A percentile compares a stretch with the other conserved stretches of the same genome.
These are phyloP conservation scores for Trachemys scripta DNA, from an alignment of 2,113 vertebrate genomes.

Conservation along the genomic window DNA sequence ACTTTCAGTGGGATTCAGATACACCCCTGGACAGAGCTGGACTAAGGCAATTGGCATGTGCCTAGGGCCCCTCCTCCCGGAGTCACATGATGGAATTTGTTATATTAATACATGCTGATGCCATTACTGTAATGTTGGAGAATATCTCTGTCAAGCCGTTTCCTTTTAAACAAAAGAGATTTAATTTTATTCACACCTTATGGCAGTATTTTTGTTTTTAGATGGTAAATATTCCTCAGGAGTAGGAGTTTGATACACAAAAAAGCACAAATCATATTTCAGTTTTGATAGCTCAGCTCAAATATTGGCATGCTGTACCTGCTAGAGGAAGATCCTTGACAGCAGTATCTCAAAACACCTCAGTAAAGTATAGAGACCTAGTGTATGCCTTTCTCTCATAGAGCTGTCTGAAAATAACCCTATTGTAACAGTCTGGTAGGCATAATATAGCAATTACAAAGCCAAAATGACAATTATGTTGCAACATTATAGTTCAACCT, in stretches of 20 bases:
- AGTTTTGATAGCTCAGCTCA: neutral
- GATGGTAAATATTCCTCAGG: conserved; percentile 63
- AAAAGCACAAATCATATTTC: conserved; percentile 27
- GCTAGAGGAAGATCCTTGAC: conserved; percentile 9
- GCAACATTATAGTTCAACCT: rapidly evolving
- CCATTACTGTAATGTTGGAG: conserved; percentile 21
- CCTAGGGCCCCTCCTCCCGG: neutral
- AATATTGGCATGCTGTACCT: conserved; percentile 34
- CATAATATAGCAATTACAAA: neutral
- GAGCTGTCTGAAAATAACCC: neutral
- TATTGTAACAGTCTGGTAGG: neutral
- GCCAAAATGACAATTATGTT: neutral
- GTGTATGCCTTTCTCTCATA: rapidly evolving
- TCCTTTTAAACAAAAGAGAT: conserved; percentile 67
- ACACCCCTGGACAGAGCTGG: neutral
- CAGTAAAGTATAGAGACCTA: rapidly evolving
- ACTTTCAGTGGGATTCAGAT: neutral
- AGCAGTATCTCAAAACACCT: neutral
- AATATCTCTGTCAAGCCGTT: conserved; percentile 42
- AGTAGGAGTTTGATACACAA: conserved; percentile 64
- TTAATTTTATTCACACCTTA: conserved; percentile 68
- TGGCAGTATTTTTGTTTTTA: conserved; percentile 67
- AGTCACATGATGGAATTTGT: neutral
- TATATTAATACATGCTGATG: conserved; percentile 28
- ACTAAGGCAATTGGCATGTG: neutral